A percentile compares a stretch with the other conserved stretches of the same genome.
Conservation (phyloP, 2,888 invertebrate species). For the Gryllus longicercus region DNA sequence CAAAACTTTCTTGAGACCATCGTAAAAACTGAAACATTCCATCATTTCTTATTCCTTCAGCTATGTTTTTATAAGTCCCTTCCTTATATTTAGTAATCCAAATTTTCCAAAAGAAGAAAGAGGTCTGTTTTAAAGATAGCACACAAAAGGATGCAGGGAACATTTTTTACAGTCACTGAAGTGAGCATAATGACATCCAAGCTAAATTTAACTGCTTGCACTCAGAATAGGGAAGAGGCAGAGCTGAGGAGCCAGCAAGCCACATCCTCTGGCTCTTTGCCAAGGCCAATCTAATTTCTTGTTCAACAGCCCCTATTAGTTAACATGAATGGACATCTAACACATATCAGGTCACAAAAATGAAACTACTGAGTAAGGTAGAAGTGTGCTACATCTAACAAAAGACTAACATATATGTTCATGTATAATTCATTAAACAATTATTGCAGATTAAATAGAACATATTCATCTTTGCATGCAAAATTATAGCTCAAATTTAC, state of each 20-base stretch:
- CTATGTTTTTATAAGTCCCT: too few species aligned
- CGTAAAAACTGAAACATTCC: too few species aligned
- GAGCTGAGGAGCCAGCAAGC: background rate
- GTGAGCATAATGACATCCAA: background rate
- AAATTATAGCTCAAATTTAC: too few species aligned
- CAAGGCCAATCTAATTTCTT: background rate
- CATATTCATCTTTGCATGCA: too few species aligned
- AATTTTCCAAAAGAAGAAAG: background rate
- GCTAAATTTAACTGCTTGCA: background rate
- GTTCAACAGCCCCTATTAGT: background rate
- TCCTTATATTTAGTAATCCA: background rate
- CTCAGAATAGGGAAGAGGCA: background rate
- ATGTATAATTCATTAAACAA: too few species aligned
- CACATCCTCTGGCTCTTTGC: background rate
- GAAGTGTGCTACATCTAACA: too few species aligned
- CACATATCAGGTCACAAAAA: too few species aligned
- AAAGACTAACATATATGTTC: too few species aligned
- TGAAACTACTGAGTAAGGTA: too few species aligned
- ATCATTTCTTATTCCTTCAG: too few species aligned
- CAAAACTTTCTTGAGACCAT: too few species aligned
- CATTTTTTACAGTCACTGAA: conserved; percentile 17
- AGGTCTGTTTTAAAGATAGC: background rate
- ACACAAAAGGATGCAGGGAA: background rate
- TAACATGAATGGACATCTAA: background rate
- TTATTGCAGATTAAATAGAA: too few species aligned